A percentile compares a stretch with the other conserved stretches of the same genome.
phyloP scores from a whole-genome alignment of 2,113 vertebrate genomes.

The Mandrillus leucophaeus region DNA sequence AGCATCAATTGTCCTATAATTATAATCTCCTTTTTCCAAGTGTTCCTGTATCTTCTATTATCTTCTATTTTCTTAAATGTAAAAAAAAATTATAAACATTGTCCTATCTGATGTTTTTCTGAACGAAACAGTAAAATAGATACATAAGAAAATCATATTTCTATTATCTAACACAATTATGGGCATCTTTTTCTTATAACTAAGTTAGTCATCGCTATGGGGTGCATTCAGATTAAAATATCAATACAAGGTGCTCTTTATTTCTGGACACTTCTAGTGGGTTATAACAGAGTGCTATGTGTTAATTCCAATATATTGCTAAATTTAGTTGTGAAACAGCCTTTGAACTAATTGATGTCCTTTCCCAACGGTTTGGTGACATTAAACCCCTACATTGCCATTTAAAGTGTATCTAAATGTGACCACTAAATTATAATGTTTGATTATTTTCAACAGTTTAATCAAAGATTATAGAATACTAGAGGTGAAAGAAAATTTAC shows the following conservation, averaged over 20 bases:
- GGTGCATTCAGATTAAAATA: background rate
- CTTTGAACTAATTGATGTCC: background rate
- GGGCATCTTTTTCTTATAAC: background rate
- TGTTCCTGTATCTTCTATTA: background rate
- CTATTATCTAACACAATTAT: background rate
- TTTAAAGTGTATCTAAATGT: background rate
- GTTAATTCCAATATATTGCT: background rate
- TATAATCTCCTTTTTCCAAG: background rate
- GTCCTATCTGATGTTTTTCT: background rate
- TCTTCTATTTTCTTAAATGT: background rate
- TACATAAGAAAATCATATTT: background rate
- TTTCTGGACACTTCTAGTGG: background rate
- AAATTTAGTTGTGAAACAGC: background rate
- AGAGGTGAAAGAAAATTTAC: background rate
- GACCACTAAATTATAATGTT: background rate
- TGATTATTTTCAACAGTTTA: conserved; percentile 1
- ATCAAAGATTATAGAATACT: background rate
- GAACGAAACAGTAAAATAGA: background rate
- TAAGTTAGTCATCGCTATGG: background rate
- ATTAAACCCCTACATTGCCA: background rate
- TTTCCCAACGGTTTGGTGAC: background rate
- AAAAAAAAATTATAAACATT: background rate
- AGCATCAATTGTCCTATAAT: background rate
- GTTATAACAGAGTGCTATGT: background rate
- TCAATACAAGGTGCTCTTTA: background rate